These are phyloP conservation scores for Sebastes taczanowskii DNA, from an alignment of 2,797 vertebrate species.

Conservation along the genomic window DNA sequence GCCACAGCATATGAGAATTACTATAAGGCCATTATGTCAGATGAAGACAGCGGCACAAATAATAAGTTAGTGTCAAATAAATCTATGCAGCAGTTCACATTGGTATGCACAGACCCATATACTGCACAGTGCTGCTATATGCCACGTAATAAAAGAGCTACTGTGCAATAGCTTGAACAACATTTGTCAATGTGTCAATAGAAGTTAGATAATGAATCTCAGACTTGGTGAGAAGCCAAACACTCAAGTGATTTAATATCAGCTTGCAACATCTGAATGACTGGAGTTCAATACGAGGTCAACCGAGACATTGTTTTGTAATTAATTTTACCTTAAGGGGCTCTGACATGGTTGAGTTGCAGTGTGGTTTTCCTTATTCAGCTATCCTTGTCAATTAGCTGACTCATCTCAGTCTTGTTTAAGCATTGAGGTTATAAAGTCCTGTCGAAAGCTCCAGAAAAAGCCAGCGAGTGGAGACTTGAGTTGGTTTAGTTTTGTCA, in stretches of 20 bases:
- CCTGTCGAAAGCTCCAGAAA: neutral
- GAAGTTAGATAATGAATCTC: neutral
- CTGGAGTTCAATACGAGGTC: neutral
- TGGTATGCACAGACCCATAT: neutral
- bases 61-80: neutral
- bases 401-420: neutral
- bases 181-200: neutral
- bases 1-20: neutral
- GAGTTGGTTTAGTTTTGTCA: neutral
- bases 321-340: neutral
- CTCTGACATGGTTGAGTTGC: neutral
- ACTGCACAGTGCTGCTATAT: neutral
- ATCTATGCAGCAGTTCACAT: neutral
- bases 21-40: neutral
- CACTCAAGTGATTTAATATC: neutral
- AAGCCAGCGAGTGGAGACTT: neutral
- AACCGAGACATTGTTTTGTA: neutral
- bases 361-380: neutral
- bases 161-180: neutral
- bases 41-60: neutral
- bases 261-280: neutral
- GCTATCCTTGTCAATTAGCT: neutral
- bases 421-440: neutral
- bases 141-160: neutral
- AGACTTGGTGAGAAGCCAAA: neutral